phyloP scores from a whole-genome alignment of 1,140 invertebrate species.

The Bacillus rossius region DNA sequence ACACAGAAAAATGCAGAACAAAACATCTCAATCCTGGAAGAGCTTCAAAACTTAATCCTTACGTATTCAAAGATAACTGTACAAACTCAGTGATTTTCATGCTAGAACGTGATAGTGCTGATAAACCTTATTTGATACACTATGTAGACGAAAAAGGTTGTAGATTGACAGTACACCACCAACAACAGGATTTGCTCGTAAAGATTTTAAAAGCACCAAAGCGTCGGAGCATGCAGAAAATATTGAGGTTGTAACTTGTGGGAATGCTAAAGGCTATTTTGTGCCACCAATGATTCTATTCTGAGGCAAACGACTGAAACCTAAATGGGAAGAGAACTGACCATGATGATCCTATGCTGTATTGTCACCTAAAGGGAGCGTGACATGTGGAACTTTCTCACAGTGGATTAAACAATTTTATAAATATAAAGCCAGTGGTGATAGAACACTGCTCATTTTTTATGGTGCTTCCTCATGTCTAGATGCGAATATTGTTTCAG shows the following conservation, averaged over 20 bases:
- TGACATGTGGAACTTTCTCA: conserved; percentile 35
- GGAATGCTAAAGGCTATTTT: conserved; percentile 31
- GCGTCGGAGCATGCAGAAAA: conserved; percentile 38
- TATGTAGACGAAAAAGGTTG: conserved; percentile 43
- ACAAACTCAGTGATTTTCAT: too few species aligned
- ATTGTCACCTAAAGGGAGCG: conserved; percentile 36
- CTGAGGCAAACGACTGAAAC: conserved; percentile 33
- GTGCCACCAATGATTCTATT: conserved; percentile 40
- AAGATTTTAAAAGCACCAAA: conserved; percentile 31
- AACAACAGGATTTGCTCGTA: conserved; percentile 32
- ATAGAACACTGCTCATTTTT: conserved; percentile 34
- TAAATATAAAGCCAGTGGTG: conserved; percentile 27
- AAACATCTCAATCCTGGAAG: too few species aligned
- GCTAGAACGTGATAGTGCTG: too few species aligned
- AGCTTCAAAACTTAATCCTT: too few species aligned
- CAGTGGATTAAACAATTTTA: conserved; percentile 34
- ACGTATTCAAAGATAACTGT: too few species aligned
- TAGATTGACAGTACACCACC: conserved; percentile 34
- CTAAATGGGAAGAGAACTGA: conserved; percentile 33
- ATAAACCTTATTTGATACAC: neutral
- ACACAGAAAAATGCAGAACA: too few species aligned
- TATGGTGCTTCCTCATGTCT: conserved; percentile 37
- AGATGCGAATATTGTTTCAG: conserved; percentile 24
- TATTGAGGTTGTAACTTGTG: conserved; percentile 37
- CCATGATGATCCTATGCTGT: conserved; percentile 26